Conservation (phyloP, 2,888 invertebrate genomes). For the Pimpla rufipes region DNA sequence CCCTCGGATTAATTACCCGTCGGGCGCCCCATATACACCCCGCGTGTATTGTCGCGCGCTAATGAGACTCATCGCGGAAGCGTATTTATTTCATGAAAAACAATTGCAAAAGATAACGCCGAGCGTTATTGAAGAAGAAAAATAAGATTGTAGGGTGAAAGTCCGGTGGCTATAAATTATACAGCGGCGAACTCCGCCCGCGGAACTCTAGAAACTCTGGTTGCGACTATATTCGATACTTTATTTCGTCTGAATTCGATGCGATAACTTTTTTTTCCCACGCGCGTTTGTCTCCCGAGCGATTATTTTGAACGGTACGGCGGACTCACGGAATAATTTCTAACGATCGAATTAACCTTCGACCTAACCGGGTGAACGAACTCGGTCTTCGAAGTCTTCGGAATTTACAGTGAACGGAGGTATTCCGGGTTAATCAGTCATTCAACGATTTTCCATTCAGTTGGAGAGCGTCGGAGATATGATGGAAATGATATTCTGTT, state of each 20-base stretch:
- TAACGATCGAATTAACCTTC: not conserved
- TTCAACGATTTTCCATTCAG: not conserved
- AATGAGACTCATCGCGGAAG: constrained; percentile 19
- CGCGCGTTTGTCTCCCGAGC: not conserved
- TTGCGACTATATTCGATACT: not conserved
- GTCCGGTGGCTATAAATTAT: not conserved
- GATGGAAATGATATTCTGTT: too few species aligned
- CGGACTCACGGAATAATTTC: not conserved
- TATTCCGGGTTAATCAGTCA: not conserved
- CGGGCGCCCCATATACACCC: not conserved
- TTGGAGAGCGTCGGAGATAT: too few species aligned
- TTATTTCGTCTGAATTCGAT: not conserved
- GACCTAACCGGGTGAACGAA: not conserved
- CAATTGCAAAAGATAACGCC: constrained; percentile 11
- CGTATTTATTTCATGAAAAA: constrained; percentile 11
- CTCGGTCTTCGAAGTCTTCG: not conserved
- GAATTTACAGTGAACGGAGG: not conserved
- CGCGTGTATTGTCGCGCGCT: not conserved
- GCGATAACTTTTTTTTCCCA: not conserved
- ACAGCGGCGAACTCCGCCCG: not conserved
- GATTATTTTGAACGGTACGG: not conserved
- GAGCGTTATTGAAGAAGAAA: not conserved
- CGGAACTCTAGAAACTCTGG: constrained; percentile 20
- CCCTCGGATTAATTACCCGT: constrained; percentile 40
- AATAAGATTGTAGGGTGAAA: not conserved